These are phyloP conservation scores for Steinernema hermaphroditum DNA, from an alignment of 2,888 invertebrate genomes.

Conservation along the genomic window DNA sequence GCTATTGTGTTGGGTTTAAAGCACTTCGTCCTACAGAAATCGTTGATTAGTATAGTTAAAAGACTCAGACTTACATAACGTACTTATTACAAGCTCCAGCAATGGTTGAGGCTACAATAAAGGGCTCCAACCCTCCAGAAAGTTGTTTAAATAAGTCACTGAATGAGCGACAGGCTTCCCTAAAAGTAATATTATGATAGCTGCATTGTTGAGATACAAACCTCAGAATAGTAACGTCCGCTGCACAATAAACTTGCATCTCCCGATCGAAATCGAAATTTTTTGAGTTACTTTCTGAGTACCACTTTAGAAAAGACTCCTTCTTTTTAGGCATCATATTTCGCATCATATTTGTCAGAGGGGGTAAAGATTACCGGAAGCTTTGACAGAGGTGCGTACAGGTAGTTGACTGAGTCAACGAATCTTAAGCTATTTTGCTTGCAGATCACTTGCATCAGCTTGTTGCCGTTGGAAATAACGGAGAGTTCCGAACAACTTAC, in stretches of 20 bases:
- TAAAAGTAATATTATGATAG: not conserved
- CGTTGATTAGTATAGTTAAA: not conserved
- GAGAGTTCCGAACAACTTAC: not conserved
- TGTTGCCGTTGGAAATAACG: not conserved
- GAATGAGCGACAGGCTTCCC: not conserved
- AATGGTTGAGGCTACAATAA: not conserved
- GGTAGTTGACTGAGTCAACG: not conserved
- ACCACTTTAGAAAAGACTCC: not conserved
- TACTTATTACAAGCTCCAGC: not conserved
- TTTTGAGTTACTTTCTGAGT: too few species aligned
- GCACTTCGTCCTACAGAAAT: not conserved
- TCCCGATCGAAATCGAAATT: not conserved
- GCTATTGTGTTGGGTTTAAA: not conserved
- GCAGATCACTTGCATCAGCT: not conserved
- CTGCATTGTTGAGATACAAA: not conserved
- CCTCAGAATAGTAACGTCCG: not conserved
- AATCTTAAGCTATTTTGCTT: not conserved
- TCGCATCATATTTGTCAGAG: not conserved
- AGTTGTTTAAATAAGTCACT: not conserved
- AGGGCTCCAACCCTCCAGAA: not conserved
- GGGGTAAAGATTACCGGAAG: not conserved
- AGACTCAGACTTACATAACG: not conserved
- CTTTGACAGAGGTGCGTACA: not conserved
- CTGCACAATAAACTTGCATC: not conserved
- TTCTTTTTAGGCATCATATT: not conserved